These are phyloP conservation scores for Ligdia adustata DNA, from an alignment of 2,888 invertebrate species.

Conservation along the genomic window DNA sequence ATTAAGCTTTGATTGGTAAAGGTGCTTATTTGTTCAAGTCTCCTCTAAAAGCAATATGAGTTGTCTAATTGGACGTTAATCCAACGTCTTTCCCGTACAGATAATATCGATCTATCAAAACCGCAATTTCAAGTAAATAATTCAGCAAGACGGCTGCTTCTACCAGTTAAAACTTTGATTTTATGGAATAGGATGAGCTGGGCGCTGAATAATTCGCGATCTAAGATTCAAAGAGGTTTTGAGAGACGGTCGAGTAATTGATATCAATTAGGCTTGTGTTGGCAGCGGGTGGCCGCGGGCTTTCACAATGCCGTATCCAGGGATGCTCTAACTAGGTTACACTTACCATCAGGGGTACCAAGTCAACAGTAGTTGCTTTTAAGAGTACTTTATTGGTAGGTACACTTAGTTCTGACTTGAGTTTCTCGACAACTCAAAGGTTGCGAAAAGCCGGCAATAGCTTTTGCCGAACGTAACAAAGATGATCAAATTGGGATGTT, in stretches of 20 bases:
- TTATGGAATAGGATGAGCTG: constrained; percentile 36
- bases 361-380: too few species aligned
- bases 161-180: constrained; percentile 49
- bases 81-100: background rate
- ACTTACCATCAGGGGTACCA: too few species aligned
- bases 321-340: background rate
- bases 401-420: too few species aligned
- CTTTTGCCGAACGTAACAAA: too few species aligned
- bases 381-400: too few species aligned
- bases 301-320: constrained; percentile 11
- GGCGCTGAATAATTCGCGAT: background rate
- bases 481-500: too few species aligned
- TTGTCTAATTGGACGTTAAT: constrained; percentile 3
- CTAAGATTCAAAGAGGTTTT: constrained; percentile 50
- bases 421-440: too few species aligned
- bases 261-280: constrained; percentile 70
- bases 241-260: constrained; percentile 65
- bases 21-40: too few species aligned
- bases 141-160: constrained; percentile 22
- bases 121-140: constrained; percentile 11
- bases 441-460: too few species aligned
- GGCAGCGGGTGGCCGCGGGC: constrained; percentile 54
- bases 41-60: background rate
- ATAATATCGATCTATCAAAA: constrained; percentile 1
- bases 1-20: too few species aligned